Conservation (phyloP, 1,140 invertebrate species). For the Trichonephila clavipes region DNA sequence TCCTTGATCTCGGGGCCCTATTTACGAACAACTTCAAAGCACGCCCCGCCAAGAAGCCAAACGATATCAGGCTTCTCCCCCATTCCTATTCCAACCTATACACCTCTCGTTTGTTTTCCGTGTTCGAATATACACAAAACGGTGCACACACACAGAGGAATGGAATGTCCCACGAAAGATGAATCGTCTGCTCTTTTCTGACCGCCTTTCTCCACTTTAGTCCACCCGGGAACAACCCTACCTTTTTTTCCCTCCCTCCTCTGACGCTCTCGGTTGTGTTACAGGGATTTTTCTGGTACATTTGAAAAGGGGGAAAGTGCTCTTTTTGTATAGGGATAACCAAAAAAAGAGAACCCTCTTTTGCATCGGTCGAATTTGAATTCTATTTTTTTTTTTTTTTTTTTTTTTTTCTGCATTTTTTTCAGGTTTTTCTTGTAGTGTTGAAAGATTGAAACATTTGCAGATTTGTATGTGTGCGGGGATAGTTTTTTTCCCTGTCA, state of each 20-base stretch:
- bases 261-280: slow-evolving; percentile 12
- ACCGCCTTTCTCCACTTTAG: not conserved
- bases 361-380: not conserved
- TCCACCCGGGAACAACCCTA: not conserved
- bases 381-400: not conserved
- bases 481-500: not conserved
- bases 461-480: not conserved
- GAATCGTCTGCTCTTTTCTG: slow-evolving; percentile 16
- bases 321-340: not conserved
- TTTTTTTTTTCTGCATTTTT: too few relatives aligned
- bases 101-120: not conserved
- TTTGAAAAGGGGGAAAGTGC: slow-evolving; percentile 30
- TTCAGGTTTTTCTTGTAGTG: not conserved
- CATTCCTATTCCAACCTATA: not conserved
- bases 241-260: not conserved
- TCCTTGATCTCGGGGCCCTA: not conserved
- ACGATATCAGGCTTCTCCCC: not conserved
- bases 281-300: slow-evolving; percentile 42
- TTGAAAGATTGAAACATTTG: not conserved
- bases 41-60: slow-evolving; percentile 36
- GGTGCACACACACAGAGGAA: not conserved
- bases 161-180: slow-evolving; percentile 32
- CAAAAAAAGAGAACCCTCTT: not conserved
- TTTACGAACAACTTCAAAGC: slow-evolving; percentile 42
- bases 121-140: not conserved